Evolutionary conservation across 2,797 vertebrate genomes (phyloP), one percentile per base, ranked within the genome.

Genomic region (Synanceia verrucosa): DNA sequence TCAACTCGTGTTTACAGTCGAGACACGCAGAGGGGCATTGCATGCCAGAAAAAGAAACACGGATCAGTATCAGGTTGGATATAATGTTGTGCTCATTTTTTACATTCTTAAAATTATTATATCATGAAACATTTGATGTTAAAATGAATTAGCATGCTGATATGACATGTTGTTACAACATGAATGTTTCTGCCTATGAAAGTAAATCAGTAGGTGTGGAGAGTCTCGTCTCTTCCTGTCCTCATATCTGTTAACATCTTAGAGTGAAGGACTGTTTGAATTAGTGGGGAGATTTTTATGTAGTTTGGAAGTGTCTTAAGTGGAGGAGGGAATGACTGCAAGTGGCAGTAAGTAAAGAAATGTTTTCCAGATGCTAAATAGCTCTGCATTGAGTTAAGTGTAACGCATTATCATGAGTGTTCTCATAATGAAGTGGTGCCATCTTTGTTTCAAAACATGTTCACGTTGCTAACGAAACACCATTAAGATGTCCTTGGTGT

Each of bases 221-320:
- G 48, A 53, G 26, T 58, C n/a, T 59, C 66, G 66, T 57, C 61
- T 46, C 33, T 56, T 50, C 36, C 59, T 29, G 29, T 52, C 19
- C 19, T 46, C 6, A 23, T 51, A 44, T 51, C 43, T 44, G 50
- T 50, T 70, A 26, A 50, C 13, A 70, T 48, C 41, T 76, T 65
- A 43, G 58, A 23, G 59, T 47, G 34, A 59, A 68, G 58, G 18
- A 36, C 48, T 56, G 53, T 48, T 29, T 3, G 26, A 34, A 51
- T 75, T 67, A 56, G 44, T 6, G 19, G 55, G 2, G 23, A 65
- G 18, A 18, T 28, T 19, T 50, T 56, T 36, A 36, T 55, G 26
- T 39, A 53, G 4, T 56, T 36, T 29, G 34, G 26, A 60, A 67
- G 9, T 47, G 33, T 56, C 24, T 11, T 44, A 34, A 50, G 62